Evolutionary conservation across 30 jellyfish, hydroid and myxozoan genomes (phyloP), one percentile per base, ranked within the genome.

Genomic region (Catostylus mosaicus): DNA sequence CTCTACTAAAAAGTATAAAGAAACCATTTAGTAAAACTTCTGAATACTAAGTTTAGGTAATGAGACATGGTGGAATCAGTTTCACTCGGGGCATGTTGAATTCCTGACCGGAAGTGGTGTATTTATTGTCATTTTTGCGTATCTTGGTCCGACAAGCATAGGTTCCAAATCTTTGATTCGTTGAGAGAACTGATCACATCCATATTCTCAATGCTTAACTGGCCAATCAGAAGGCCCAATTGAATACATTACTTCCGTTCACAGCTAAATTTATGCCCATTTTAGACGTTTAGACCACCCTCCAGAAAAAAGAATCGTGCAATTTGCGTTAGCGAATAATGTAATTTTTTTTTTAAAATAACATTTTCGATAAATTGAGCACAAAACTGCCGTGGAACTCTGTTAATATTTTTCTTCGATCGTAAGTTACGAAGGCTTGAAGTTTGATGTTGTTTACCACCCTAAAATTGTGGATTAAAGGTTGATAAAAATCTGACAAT

Each of bases 121-220:
- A 43, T 43, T 6, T 43, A 43, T 43, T 6, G 54, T 16, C 54
- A 43, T 43, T 43, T 43, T 6, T 43, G 54, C 16, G 14, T 43
- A 43, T 6, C 16, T 6, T 43, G 54, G 54, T 43, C 69, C 6
- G 8, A 56, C 10, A 11, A 65, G 56, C 57, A 65, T 65, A 65
- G 77, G 77, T 31, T 65, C 77, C 77, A 65, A 65, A 65, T 65
- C 77, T 65, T 30, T 65, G 77, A 65, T 65, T 65, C 56, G 57
- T 43, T 33, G 50, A 65, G 77, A 65, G 30, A 7, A 26, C 77
- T 65, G 77, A 65, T 65, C 50, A 65, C 77, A 65, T 65, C 31
- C 38, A 65, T 26, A 30, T 65, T 65, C 77, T 65, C 77, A 52
- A 19, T 65, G 31, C 77, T 30, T 23, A 26, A 65, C 31, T 65